Conservation (phyloP, 1,140 invertebrate species). For the Nephotettix cincticeps region DNA sequence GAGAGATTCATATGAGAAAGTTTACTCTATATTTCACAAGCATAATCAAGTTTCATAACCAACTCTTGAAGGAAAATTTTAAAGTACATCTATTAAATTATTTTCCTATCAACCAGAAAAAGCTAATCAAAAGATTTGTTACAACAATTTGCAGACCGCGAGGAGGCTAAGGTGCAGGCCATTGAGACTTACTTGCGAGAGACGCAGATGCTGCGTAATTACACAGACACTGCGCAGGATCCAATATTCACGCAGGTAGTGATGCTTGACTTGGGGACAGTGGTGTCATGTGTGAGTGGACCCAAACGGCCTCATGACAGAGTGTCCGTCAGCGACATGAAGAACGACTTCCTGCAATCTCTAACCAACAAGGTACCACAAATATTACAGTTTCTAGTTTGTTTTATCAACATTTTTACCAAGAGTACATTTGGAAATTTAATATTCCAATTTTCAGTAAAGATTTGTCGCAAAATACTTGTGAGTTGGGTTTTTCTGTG, state of each 20-base stretch:
- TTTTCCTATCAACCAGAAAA: too few relatives aligned
- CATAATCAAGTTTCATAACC: too few relatives aligned
- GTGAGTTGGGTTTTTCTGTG: too few relatives aligned
- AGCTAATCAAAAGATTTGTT: too few relatives aligned
- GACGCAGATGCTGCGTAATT: conserved; percentile 85
- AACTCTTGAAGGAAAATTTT: too few relatives aligned
- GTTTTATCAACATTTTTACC: too few relatives aligned
- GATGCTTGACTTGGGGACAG: conserved; percentile 82
- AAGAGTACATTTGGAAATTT: too few relatives aligned
- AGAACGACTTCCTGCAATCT: conserved; percentile 83
- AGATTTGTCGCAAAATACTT: too few relatives aligned
- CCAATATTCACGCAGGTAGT: conserved; percentile 87
- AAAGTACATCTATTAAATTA: too few relatives aligned
- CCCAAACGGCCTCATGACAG: conserved; percentile 97
- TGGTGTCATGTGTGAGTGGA: conserved; percentile 93
- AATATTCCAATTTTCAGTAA: not conserved
- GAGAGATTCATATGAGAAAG: too few relatives aligned
- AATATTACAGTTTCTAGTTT: too few relatives aligned
- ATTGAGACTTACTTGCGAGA: conserved; percentile 84
- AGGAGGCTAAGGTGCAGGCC: conserved; percentile 74
- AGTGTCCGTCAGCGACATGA: conserved; percentile 88
- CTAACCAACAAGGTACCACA: conserved; percentile 86
- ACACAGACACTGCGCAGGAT: conserved; percentile 71
- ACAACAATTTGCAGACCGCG: conserved; percentile 76
- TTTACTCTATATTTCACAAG: too few relatives aligned